Conservation (phyloP, 2,797 vertebrate species). For the Limnodromus scolopaceus region DNA sequence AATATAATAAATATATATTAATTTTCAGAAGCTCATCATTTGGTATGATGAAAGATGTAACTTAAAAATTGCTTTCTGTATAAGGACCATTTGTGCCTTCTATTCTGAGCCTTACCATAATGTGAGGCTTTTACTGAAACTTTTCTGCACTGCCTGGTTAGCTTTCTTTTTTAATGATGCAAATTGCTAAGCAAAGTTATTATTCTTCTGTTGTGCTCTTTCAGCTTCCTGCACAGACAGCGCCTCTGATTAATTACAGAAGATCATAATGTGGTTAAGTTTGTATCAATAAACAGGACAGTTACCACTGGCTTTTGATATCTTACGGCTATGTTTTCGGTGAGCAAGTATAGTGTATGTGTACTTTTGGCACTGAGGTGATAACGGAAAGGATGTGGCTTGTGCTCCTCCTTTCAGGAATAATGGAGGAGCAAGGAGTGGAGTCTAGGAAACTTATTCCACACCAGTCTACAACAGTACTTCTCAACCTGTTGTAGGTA, state of each 20-base stretch:
- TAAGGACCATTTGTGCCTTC: background rate
- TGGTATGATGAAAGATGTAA: background rate
- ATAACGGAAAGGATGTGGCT: background rate
- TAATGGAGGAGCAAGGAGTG: background rate
- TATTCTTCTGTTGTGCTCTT: background rate
- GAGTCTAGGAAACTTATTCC: background rate
- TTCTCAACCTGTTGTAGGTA: background rate
- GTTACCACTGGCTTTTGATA: background rate
- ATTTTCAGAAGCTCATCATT: background rate
- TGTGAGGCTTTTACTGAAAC: background rate
- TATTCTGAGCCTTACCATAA: background rate
- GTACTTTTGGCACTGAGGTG: background rate
- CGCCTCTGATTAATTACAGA: background rate
- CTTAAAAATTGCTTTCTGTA: background rate
- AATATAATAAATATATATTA: too few species aligned
- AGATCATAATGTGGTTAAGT: background rate
- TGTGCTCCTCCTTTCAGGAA: background rate
- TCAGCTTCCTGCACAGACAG: background rate
- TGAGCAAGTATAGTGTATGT: background rate
- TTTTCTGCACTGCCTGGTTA: background rate
- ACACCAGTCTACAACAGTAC: background rate
- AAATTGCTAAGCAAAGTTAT: background rate
- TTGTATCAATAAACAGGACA: background rate
- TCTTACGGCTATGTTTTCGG: background rate
- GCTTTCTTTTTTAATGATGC: background rate